Base-by-base conservation (phyloP, 2,888 invertebrate species). In the Tenodera sinensis region DNA sequence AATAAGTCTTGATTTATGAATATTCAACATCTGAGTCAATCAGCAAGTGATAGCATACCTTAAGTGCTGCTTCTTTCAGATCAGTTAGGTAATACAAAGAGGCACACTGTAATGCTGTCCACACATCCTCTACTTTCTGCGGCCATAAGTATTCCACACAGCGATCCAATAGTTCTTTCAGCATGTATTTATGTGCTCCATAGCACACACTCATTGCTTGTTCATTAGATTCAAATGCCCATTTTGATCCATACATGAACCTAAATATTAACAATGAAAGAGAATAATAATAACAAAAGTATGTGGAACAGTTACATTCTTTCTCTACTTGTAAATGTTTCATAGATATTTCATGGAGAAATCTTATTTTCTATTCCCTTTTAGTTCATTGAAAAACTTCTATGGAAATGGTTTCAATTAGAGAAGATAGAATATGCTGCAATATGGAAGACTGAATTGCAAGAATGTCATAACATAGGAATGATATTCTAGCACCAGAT, bases 181-280 rank as follows among this genome's bases (percentile, higher is more conserved):
- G 84, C 84, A 84, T 84, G 84, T 84, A 84, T 30, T 84, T 84
- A 25, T 84, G 84, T 84, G 84, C 84, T 30, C 84, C 84, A 84
- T 84, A 84, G 25, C 84, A 84, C 7, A 84, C 84, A 84, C 30
- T 84, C 84, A 84, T 25, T 30, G 84, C 84, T 30, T 84, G 84
- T 30, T 84, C 30, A 25, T 84, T 84, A 34, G 30, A 30, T 30
- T 84, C 84, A 34, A 84, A 84, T 28, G 30, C n/a, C 84, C 84
- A 84, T 30, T 28, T 84, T 12, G 30, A 30, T 30, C 84, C 84
- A 84, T 84, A 84, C 84, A 84, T 84, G 30, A 30, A 84, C 34
- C 84, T 84, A 25, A 6, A 20, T 20, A 20, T 28, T 28, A 34
- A 84, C 25, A 28, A 25, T 84, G 20, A 30, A 83, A 83, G 25